Base-by-base conservation (phyloP, 2,888 invertebrate genomes). In the Pyrocoelia pectoralis region DNA sequence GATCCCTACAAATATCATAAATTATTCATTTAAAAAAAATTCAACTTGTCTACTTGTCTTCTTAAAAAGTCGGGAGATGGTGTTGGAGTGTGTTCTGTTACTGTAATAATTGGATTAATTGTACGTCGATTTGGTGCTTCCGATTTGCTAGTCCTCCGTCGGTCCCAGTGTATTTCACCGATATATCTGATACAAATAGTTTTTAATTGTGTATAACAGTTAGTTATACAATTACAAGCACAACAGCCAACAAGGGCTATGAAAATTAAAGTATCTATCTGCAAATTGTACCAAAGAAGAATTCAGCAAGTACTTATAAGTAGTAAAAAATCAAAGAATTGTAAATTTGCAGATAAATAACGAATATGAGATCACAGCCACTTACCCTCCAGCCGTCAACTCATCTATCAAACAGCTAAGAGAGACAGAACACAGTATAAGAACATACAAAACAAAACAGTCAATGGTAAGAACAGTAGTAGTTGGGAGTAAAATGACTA, bases 61-160 rank as follows among this genome's bases (percentile, higher is more conserved):
- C 90, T 89, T 70, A 93, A 84, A 76, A 90, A 94, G 79, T 95
- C 95, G 0, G 95, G 95, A 0, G 95, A 95, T 0, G 95, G 94
- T 2, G 93, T 90, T 0, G 97, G 97, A 0, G 96, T 96, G 76
- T 97, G 97, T 77, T 97, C 96, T 0, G 98, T 98, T 6, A 98
- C 96, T 0, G 97, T 97, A 61, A 98, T 98, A 56, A 97, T 97
- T 0, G 98, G 98, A 82, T 95, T 95, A 56, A 93, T 89, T 65
- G 92, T 90, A 68, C 90, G 89, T 73, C 87, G 87, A 50, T 81
- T 69, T 4, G 81, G 76, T 1, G 85, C 85, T 70, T 84, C 83
- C 51, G 84, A 79, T 65, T 82, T 84, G 28, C 84, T 82, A 1
- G 84, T 83, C 51, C 87, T 86, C 68, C 86, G 79, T 56, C 85